phyloP scores from a whole-genome alignment of 2,888 invertebrate species.

The Eucera pruinosa region DNA sequence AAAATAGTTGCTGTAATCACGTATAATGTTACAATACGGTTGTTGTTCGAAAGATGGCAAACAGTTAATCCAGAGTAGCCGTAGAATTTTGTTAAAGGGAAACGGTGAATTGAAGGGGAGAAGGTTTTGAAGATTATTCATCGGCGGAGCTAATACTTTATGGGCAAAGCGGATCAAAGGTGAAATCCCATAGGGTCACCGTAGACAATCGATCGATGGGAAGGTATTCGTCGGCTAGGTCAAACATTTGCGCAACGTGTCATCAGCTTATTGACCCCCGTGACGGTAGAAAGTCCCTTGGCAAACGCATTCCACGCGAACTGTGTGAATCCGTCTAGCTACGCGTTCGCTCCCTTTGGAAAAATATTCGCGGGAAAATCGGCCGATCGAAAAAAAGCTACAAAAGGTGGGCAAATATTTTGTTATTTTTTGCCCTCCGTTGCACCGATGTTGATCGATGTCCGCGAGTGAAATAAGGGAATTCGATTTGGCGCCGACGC shows the following conservation, averaged over 20 bases:
- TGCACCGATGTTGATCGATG: neutral
- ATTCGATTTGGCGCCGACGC: neutral
- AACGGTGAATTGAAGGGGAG: too few relatives aligned
- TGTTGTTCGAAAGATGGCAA: too few relatives aligned
- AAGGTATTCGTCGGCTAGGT: constrained; percentile 41
- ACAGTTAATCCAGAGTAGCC: too few relatives aligned
- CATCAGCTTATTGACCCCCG: constrained; percentile 67
- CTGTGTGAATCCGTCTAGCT: neutral
- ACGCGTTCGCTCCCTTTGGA: neutral
- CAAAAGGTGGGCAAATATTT: neutral
- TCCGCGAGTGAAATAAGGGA: neutral
- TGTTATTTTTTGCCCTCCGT: neutral
- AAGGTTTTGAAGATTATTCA: too few relatives aligned
- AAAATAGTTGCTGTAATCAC: too few relatives aligned
- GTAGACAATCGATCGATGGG: constrained; percentile 8
- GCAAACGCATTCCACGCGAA: neutral
- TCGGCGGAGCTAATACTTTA: neutral
- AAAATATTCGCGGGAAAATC: neutral
- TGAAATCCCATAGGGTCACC: constrained; percentile 5
- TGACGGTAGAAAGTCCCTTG: constrained; percentile 3
- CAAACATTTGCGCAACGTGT: constrained; percentile 78
- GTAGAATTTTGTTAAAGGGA: too few relatives aligned
- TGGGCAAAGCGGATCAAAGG: neutral
- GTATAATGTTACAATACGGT: too few relatives aligned
- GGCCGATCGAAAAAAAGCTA: neutral